Conservation (phyloP, 2,888 invertebrate species). For the Matsumyia berberina region DNA sequence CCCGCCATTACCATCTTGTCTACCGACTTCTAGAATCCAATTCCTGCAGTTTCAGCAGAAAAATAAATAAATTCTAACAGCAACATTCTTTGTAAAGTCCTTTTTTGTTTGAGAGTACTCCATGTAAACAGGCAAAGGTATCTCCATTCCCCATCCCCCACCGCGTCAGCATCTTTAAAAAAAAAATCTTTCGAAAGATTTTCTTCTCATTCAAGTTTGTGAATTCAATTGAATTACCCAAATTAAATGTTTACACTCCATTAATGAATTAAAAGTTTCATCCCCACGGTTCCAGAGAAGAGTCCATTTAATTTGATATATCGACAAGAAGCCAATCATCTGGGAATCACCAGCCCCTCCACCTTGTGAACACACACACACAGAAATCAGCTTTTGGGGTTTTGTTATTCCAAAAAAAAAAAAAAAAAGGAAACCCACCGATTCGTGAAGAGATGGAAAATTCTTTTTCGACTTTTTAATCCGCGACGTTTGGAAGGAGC, state of each 20-base stretch:
- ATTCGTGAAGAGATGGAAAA: constrained; percentile 32
- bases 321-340: constrained; percentile 61
- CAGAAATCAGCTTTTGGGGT: constrained; percentile 6
- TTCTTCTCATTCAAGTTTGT: constrained; percentile 40
- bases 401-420: constrained; percentile 24
- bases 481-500: no score
- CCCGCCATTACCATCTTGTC: neutral
- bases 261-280: constrained; percentile 63
- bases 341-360: neutral
- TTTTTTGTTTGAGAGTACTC: neutral
- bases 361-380: neutral
- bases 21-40: neutral
- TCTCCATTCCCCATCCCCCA: neutral
- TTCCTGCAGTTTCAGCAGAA: neutral
- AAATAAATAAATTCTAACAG: neutral
- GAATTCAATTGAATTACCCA: constrained; percentile 65
- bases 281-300: neutral
- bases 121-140: constrained; percentile 1
- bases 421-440: constrained; percentile 26
- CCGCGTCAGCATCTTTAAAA: constrained; percentile 4
- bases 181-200: constrained; percentile 31
- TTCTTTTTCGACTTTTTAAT: neutral
- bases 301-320: constrained; percentile 58
- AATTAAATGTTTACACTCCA: constrained; percentile 74
- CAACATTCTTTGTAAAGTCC: neutral